Evolutionary conservation across 53 echinoderm and acorn worm genomes (phyloP), one percentile per base, ranked within the genome.

Genomic region (Zoroaster sp.): DNA sequence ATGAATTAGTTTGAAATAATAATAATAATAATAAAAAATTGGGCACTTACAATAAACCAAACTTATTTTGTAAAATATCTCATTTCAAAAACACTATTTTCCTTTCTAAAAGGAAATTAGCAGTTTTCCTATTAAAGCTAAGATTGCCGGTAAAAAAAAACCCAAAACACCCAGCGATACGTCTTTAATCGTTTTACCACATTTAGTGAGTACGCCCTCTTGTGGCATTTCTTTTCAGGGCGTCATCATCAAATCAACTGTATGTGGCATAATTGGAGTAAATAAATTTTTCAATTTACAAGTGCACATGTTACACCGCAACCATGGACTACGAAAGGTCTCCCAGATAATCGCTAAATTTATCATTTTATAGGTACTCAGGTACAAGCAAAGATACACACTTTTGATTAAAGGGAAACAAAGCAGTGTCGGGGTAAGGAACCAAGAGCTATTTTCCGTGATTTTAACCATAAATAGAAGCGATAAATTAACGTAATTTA

Each of bases 251-350:
- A 59, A 5, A 1, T 21, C 8, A 2, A 51, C 52, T 53, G 53
- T 59, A 3, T 59, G 63, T 54, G 21, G 21, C 31, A 25, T 41
- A 9, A 85, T 47, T 85, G 85, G 85, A 85, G 85, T 85, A 71
- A 71, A 85, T 35, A 85, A 85, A n/a, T 83, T 79, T 70, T 2
- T 15, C 21, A 15, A 3, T 39, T 1, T 42, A 68, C 46, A 68
- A 79, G 14, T 83, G 85, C 85, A 85, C 85, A 85, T 85, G 85
- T 68, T 83, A 69, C 34, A 32, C 44, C 28, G 83, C 23, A 70
- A 70, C 47, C 72, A 85, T 85, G 85, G 85, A 85, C 21, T 35
- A 33, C 15, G 46, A 85, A 85, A 85, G 49, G 51, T 10, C 34
- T 35, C 71, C 52, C 52, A 37, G 52, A 71, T 66, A 85, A 71